A percentile compares a stretch with the other conserved stretches of the same genome.
These are phyloP conservation scores for Zeus faber DNA, from an alignment of 2,113 vertebrate species.

Conservation along the genomic window DNA sequence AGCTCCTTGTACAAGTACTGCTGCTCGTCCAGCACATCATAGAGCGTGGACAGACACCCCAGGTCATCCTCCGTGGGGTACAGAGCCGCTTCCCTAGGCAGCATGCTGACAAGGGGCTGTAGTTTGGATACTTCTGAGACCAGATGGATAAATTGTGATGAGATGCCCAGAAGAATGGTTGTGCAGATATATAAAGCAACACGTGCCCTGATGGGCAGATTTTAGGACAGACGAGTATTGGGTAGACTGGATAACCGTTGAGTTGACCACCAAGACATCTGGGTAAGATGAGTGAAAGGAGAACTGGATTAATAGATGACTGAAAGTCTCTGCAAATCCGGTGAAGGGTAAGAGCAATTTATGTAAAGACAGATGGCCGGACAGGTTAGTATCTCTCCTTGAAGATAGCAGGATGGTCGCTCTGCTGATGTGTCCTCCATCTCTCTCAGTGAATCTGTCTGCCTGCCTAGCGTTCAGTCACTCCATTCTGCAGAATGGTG, in stretches of 20 bases:
- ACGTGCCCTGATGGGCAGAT: too few relatives aligned
- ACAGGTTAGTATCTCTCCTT: too few relatives aligned
- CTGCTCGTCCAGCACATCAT: conserved; percentile 72
- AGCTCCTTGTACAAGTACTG: conserved; percentile 66
- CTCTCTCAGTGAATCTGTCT: conserved; percentile 12
- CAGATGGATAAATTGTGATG: too few relatives aligned
- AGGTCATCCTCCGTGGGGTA: conserved; percentile 57
- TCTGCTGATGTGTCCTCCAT: conserved; percentile 24
- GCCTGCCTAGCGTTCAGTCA: neutral
- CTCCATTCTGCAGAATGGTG: neutral
- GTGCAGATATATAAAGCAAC: too few relatives aligned
- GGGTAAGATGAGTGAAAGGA: too few relatives aligned
- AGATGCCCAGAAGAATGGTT: too few relatives aligned
- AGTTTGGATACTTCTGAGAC: too few relatives aligned
- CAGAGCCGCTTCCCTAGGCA: conserved; percentile 52
- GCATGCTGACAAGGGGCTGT: conserved; percentile 55
- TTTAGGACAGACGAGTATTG: too few relatives aligned
- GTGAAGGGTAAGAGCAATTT: neutral
- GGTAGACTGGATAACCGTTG: too few relatives aligned
- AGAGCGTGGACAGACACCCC: conserved; percentile 55
- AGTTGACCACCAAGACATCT: too few relatives aligned
- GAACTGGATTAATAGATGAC: too few relatives aligned
- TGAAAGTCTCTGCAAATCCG: conserved; percentile 16
- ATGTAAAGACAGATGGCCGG: too few relatives aligned
- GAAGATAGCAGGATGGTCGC: conserved; percentile 4